phyloP scores from a whole-genome alignment of 2,888 invertebrate species.

The Tenthredo scrophulariae region DNA sequence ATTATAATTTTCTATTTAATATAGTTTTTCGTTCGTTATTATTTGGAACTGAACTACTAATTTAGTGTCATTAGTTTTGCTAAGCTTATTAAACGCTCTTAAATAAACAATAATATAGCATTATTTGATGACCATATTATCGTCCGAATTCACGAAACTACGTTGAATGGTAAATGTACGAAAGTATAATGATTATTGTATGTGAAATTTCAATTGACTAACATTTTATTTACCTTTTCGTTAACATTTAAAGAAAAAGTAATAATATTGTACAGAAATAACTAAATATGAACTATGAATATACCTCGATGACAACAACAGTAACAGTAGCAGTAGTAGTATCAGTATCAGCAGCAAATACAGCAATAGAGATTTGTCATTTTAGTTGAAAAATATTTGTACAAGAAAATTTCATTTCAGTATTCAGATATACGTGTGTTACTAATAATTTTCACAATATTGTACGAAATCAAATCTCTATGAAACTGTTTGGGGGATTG shows the following conservation, averaged over 20 bases:
- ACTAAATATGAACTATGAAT: slow-evolving; percentile 43
- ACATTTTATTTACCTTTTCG: slow-evolving; percentile 50
- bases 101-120: not conserved
- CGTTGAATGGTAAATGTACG: not conserved
- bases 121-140: not conserved
- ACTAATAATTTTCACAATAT: not conserved
- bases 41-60: not conserved
- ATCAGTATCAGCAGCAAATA: not conserved
- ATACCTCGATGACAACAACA: slow-evolving; percentile 10
- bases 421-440: slow-evolving; percentile 14
- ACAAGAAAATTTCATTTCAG: slow-evolving; percentile 35
- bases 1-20: not conserved
- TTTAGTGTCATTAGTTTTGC: not conserved
- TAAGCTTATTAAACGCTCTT: not conserved
- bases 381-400: slow-evolving; percentile 22
- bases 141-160: not conserved
- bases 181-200: not conserved
- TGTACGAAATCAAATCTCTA: slow-evolving; percentile 26
- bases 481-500: not conserved
- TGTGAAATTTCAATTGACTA: slow-evolving; percentile 42
- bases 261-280: slow-evolving; percentile 34
- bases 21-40: not conserved
- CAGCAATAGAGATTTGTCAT: slow-evolving; percentile 23
- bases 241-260: slow-evolving; percentile 48
- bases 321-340: too few species aligned